phyloP scores from a whole-genome alignment of 2,113 vertebrate species.

The Notothenia coriiceps region DNA sequence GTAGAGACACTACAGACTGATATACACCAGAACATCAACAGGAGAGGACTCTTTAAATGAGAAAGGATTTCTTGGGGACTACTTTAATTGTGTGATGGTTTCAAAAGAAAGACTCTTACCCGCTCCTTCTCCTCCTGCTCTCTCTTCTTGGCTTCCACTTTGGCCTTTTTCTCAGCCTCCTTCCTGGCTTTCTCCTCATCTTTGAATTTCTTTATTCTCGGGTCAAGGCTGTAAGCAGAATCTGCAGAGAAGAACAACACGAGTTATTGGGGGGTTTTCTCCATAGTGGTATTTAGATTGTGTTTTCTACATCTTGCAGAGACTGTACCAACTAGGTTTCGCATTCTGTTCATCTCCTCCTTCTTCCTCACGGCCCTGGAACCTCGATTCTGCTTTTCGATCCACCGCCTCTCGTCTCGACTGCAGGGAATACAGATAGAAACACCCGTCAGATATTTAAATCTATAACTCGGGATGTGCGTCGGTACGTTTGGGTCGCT shows the following conservation, averaged over 20 bases:
- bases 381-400: slow-evolving; percentile 98
- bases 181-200: slow-evolving; percentile 98
- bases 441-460: not conserved
- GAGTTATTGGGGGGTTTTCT: not conserved
- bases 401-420: slow-evolving; percentile 98
- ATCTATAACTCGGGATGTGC: accelerated
- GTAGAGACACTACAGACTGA: no score
- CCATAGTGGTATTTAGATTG: no score
- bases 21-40: no score
- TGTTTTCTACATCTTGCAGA: not conserved
- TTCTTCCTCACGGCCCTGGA: slow-evolving; percentile 95
- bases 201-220: slow-evolving; percentile 98
- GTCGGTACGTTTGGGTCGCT: not conserved
- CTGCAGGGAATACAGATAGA: slow-evolving; percentile 69
- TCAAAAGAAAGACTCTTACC: slow-evolving; percentile 78
- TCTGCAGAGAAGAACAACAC: slow-evolving; percentile 78
- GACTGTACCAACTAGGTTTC: slow-evolving; percentile 86
- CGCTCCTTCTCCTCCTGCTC: slow-evolving; percentile 96
- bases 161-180: slow-evolving; percentile 98
- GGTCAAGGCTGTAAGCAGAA: slow-evolving; percentile 95
- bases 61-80: no score
- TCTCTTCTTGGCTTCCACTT: slow-evolving; percentile 94
- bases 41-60: no score
- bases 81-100: no score
- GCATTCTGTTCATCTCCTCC: slow-evolving; percentile 98